Evolutionary conservation across 2,113 vertebrate genomes (phyloP).

Genomic region (Hippocampus mohnikei): DNA sequence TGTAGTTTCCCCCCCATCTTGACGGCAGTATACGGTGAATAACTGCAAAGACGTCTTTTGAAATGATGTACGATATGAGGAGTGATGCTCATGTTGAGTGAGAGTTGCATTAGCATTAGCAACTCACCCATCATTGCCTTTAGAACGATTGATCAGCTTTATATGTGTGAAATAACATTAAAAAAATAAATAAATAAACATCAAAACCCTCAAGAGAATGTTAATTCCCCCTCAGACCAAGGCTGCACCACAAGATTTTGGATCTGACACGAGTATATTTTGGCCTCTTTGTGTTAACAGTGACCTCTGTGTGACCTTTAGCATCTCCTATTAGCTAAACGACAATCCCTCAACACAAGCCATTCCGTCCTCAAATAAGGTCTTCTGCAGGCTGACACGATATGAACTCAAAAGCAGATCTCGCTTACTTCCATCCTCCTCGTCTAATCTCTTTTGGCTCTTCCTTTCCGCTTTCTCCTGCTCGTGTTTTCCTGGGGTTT

Average conservation of each 20-base stretch:
- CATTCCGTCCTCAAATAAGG: conserved; percentile 41
- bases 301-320: conserved; percentile 22
- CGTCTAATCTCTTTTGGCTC: conserved; percentile 91
- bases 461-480: conserved; percentile 87
- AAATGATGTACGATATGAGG: not conserved
- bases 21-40: conserved; percentile 14
- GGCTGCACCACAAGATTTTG: conserved; percentile 27
- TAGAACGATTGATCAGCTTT: conserved; percentile 21
- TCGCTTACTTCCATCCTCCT: conserved; percentile 42
- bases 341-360: conserved; percentile 30
- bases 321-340: conserved; percentile 31
- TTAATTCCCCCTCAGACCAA: conserved; percentile 23
- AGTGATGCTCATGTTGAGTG: not conserved
- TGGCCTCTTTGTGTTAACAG: conserved; percentile 23
- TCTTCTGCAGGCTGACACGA: conserved; percentile 42
- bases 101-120: not conserved
- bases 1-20: conserved; percentile 6
- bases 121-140: not conserved
- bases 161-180: conserved; percentile 23
- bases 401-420: conserved; percentile 34
- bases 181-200: too few relatives aligned
- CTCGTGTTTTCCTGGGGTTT: conserved; percentile 81
- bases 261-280: conserved; percentile 34
- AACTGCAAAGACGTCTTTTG: conserved; percentile 10
- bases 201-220: conserved; percentile 20